These are phyloP conservation scores for Sacculina carcini DNA, from an alignment of 2,888 invertebrate species.

Conservation along the genomic window DNA sequence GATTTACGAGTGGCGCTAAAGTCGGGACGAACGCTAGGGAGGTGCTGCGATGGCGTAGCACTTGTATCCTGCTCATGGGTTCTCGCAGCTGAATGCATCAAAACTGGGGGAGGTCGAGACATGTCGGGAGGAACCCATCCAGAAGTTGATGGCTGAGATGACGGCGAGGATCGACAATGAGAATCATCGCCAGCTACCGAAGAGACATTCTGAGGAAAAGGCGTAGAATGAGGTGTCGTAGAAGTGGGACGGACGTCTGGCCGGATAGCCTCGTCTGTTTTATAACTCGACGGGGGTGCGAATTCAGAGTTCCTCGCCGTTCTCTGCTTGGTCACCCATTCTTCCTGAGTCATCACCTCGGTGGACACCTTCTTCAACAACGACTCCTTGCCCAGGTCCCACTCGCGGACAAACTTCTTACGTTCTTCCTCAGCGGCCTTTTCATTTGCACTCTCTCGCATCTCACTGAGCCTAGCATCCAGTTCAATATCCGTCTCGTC, in stretches of 20 bases:
- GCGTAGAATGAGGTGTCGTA: too few relatives aligned
- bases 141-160: too few relatives aligned
- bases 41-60: not conserved
- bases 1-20: not conserved
- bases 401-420: not conserved
- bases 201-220: too few relatives aligned
- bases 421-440: not conserved
- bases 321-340: slow-evolving; percentile 21
- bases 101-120: not conserved
- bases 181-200: too few relatives aligned
- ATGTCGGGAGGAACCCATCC: not conserved
- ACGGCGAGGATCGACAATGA: too few relatives aligned
- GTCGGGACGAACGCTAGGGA: not conserved
- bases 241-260: too few relatives aligned
- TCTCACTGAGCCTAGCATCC: too few relatives aligned
- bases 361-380: not conserved
- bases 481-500: too few relatives aligned
- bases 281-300: slow-evolving; percentile 31
- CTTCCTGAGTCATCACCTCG: slow-evolving; percentile 9
- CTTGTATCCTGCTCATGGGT: too few relatives aligned
- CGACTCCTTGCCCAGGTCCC: not conserved
- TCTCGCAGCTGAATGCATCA: not conserved
- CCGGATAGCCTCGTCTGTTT: not conserved
- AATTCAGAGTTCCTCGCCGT: slow-evolving; percentile 44
- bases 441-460: not conserved